Evolutionary conservation across 2,113 vertebrate species (phyloP).

Genomic region (Odocoileus virginianus): DNA sequence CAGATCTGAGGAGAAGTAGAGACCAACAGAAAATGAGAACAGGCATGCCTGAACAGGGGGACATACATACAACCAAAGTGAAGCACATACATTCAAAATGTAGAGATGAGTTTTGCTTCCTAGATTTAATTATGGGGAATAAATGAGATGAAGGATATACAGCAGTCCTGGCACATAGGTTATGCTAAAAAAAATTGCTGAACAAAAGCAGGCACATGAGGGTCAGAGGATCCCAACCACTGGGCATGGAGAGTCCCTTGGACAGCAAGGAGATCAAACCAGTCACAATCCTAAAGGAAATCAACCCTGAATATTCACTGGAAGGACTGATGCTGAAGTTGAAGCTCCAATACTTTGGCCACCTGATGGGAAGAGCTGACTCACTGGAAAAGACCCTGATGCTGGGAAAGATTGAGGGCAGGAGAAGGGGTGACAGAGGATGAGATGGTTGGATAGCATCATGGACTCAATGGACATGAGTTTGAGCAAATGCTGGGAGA

Average conservation of each 20-base stretch:
- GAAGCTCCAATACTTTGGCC: background rate
- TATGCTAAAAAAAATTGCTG: background rate
- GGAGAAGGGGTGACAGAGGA: background rate
- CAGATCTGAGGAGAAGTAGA: background rate
- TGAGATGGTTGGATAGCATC: background rate
- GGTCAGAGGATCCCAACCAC: background rate
- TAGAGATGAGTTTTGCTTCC: background rate
- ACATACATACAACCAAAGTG: background rate
- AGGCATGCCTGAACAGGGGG: background rate
- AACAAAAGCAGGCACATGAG: background rate
- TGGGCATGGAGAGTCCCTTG: background rate
- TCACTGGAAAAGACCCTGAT: background rate
- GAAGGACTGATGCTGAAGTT: background rate
- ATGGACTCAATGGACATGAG: background rate
- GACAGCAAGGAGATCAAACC: background rate
- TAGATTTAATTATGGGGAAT: background rate
- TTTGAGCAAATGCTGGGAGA: background rate
- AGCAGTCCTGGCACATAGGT: background rate
- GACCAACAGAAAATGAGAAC: background rate
- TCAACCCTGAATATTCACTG: background rate
- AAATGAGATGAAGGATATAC: background rate
- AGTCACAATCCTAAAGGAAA: background rate
- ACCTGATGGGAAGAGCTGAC: background rate
- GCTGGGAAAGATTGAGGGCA: background rate
- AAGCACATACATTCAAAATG: background rate